Base-by-base conservation (phyloP, 2,888 invertebrate genomes). In the Dasysyrphus albostriatus region DNA sequence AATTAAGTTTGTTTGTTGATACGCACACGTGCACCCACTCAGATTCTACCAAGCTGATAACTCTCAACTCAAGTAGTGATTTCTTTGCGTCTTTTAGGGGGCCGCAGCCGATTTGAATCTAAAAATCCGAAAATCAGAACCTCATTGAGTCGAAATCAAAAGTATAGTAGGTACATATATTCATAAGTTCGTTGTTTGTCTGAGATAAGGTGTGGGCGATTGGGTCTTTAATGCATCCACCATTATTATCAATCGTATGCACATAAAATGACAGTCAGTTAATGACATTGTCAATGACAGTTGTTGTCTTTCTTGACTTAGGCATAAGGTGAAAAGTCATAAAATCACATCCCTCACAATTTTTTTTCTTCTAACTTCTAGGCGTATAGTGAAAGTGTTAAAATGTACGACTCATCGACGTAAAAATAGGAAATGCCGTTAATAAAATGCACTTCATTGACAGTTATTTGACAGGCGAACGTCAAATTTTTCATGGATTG, bases 21-120 rank as follows among this genome's bases (percentile, higher is more conserved):
- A 87, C 83, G 83, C 83, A 83, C 78, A 79, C 87, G 82, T 75
- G 77, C 87, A 72, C 87, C 82, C 79, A 87, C 83, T 77, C 79
- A 54, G 87, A 82, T 82, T 39, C 65, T 37, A 54, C 59, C 19
- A 58, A 34, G 47, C 24, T 61, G 83, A 85, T 85, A 85, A 59
- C 24, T 54, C 51, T 74, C 56, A 63, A 81, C 51, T 74, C 56
- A 63, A 81, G 67, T 61, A 77, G 61, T 72, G 81, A 54, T 42
- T 76, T 49, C 59, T 29, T 49, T 10, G 58, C 12, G 58, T 47
- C 61, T 69, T 82, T 74, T 75, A 47, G 65, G 47, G 54, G 24
- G 24, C 24, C 24, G 24, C 24, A 24, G 16, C 49, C 14, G 44
- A 59, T 77, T 69, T 39, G 49, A 65, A 79, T 59, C 77, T 32